Evolutionary conservation across 2,888 invertebrate species (phyloP).

Genomic region (Trilocha varians): DNA sequence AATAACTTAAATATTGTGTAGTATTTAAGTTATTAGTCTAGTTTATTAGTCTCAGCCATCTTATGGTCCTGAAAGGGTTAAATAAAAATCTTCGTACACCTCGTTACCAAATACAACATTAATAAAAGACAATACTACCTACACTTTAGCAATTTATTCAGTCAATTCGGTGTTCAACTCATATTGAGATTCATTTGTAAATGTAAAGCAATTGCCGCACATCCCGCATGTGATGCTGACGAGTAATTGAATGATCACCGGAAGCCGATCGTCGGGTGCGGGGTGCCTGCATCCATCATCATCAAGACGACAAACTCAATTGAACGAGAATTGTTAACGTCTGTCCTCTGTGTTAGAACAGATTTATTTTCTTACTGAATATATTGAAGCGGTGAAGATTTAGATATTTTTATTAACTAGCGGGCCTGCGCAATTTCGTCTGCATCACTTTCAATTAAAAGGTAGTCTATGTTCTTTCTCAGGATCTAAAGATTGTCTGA

Average conservation of each 20-base stretch:
- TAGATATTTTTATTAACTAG: too few species aligned
- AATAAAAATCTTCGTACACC: neutral
- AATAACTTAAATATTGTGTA: too few species aligned
- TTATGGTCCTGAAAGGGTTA: too few species aligned
- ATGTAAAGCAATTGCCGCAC: conserved; percentile 18
- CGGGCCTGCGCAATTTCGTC: too few species aligned
- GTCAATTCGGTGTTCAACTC: neutral
- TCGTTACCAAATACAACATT: neutral
- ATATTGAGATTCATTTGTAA: conserved; percentile 16
- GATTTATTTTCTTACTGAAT: conserved; percentile 3
- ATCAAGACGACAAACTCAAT: conserved; percentile 44
- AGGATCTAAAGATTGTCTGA: too few species aligned
- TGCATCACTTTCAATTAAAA: too few species aligned
- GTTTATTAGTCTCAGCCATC: too few species aligned
- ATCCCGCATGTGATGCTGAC: conserved; percentile 25
- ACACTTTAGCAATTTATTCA: neutral
- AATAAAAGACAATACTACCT: neutral
- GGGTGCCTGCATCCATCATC: conserved; percentile 58
- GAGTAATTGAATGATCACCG: conserved; percentile 61
- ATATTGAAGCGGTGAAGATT: too few species aligned
- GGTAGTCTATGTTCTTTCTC: too few species aligned
- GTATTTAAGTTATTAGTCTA: too few species aligned
- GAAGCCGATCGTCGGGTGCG: conserved; percentile 38
- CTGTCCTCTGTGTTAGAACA: conserved; percentile 5
- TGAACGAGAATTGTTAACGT: conserved; percentile 29